Evolutionary conservation across 2,113 vertebrate genomes (phyloP), one percentile per base, ranked within the genome.

Genomic region (Aviceda subcristata): DNA sequence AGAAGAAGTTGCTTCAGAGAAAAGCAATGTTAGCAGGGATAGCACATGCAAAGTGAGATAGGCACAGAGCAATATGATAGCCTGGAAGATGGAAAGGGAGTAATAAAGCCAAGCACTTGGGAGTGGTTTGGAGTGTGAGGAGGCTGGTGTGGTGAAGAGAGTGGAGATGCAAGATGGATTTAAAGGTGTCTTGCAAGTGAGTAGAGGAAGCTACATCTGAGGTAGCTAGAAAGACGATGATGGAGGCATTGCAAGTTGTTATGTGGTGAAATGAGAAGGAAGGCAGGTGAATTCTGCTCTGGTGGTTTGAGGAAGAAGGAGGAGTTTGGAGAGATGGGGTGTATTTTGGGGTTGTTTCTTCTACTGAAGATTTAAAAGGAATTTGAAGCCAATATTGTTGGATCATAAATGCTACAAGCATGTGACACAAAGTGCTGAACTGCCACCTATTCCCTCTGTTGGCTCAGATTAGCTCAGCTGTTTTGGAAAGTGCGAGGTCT

Each of bases 141-240:
- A 57, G 38, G 55, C 36, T 56, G 64, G 19, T 57, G 46, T 24
- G 38, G 30, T 39, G 55, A 84, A 39, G 11, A 77, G 41, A 66
- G n/a, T 0, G 0, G 38, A 85, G 32, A 6, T 39, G 60, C 11
- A n/a, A 78, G 34, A 29, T 46, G 30, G 29, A 32, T 56, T 34
- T 87, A 26, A 69, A 76, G 53, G 30, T 19, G 46, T 24, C 46
- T 45, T 76, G 53, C 32, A 72, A 30, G 34, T 8, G 34, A 73
- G 34, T 14, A 48, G 18, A 76, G 43, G 16, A 55, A 27, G 18
- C 41, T 57, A 34, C 1, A 5, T 18, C 41, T 0, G 1, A 48
- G 29, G 38, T n/a, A 82, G 30, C 30, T 67, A 9, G 38, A 85
- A 60, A 32, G 29, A 39, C 15, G 50, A 48, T 21, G 34, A 36